Percentiles rank a stretch among this genome's conserved stretches.
Conservation (phyloP, 2,888 invertebrate species). For the Dermolepida albohirtum region DNA sequence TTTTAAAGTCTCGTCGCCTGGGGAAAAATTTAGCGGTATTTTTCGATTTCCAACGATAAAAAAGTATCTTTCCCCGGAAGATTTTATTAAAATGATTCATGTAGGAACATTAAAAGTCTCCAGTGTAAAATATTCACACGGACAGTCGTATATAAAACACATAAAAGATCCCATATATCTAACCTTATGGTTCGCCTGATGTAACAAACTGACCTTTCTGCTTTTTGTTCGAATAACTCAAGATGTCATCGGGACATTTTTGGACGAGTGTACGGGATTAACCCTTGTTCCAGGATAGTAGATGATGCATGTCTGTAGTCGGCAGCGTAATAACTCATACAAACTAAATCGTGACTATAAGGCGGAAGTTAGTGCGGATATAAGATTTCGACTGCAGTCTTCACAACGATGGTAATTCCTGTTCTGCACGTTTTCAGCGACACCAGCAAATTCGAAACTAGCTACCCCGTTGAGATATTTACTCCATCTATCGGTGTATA, state of each 20-base stretch:
- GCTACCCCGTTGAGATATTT: background rate
- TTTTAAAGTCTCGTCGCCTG: conserved; percentile 3
- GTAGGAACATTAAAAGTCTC: conserved; percentile 37
- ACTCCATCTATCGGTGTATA: conserved; percentile 4
- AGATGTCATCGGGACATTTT: conserved; percentile 42
- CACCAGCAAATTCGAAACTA: background rate
- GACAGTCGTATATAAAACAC: conserved; percentile 29
- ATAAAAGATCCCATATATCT: conserved; percentile 28
- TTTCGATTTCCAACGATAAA: background rate
- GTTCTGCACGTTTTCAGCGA: background rate
- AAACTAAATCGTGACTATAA: conserved; percentile 29
- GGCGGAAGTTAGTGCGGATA: conserved; percentile 40
- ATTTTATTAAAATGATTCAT: conserved; percentile 34
- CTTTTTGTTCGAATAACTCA: conserved; percentile 41
- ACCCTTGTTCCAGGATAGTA: conserved; percentile 33
- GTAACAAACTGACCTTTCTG: conserved; percentile 43
- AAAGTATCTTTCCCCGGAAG: conserved; percentile 16
- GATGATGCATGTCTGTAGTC: conserved; percentile 46
- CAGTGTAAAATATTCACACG: conserved; percentile 40
- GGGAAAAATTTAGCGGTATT: conserved; percentile 1
- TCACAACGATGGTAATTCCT: conserved; percentile 32
- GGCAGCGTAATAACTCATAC: conserved; percentile 50
- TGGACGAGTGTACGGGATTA: conserved; percentile 42
- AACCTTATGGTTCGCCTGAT: conserved; percentile 11
- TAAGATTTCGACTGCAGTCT: conserved; percentile 43